Conservation (phyloP, 2,888 invertebrate genomes). For the Byasa hedistus region DNA sequence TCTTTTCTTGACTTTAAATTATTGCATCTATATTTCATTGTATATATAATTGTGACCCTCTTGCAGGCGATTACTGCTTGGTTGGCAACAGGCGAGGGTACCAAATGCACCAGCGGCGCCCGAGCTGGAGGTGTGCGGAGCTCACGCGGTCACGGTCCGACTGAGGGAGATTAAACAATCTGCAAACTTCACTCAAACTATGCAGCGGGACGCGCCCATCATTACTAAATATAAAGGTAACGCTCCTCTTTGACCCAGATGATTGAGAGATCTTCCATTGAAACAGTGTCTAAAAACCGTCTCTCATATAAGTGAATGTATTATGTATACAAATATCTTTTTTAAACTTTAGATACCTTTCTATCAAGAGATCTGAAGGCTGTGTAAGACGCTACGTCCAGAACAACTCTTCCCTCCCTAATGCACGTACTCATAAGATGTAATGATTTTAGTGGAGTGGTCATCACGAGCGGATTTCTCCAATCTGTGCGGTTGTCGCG, state of each 20-base stretch:
- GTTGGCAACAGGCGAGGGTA: constrained; percentile 92
- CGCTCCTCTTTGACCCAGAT: neutral
- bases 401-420: neutral
- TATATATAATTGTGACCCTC: neutral
- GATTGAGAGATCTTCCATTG: neutral
- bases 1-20: too few relatives aligned
- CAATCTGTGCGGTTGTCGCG: constrained; percentile 88
- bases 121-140: constrained; percentile 87
- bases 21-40: neutral
- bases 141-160: constrained; percentile 83
- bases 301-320: too few relatives aligned
- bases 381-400: too few relatives aligned
- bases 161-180: constrained; percentile 79
- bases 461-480: constrained; percentile 91
- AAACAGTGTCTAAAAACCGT: neutral
- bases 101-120: constrained; percentile 91
- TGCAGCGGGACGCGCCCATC: constrained; percentile 88
- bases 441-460: constrained; percentile 89
- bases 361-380: too few relatives aligned
- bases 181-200: constrained; percentile 78
- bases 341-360: too few relatives aligned
- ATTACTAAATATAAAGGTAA: constrained; percentile 95
- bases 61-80: constrained; percentile 85
- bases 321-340: too few relatives aligned
- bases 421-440: neutral